Conservation (phyloP, 2,113 vertebrate species). For the Micromys minutus region DNA sequence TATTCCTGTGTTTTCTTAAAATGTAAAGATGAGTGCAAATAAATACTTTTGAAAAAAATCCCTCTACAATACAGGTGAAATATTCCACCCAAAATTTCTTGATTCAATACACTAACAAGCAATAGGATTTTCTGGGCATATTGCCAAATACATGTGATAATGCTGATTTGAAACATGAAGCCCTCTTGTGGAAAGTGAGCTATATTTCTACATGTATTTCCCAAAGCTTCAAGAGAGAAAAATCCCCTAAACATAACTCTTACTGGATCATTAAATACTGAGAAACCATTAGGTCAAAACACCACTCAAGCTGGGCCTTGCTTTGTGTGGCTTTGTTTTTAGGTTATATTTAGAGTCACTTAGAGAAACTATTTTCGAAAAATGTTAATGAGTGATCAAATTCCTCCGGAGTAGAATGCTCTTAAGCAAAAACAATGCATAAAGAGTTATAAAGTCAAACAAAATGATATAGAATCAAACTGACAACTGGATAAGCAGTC, state of each 20-base stretch:
- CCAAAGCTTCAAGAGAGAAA: background rate
- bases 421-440: conserved; percentile 61
- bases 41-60: background rate
- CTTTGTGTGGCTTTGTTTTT: conserved; percentile 57
- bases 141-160: conserved; percentile 54
- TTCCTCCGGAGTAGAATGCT: conserved; percentile 38
- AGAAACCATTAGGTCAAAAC: conserved; percentile 17
- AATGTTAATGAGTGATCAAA: conserved; percentile 70
- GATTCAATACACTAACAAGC: conserved; percentile 61
- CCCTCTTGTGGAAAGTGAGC: conserved; percentile 75
- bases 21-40: background rate
- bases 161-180: conserved; percentile 74
- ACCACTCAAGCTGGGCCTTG: background rate
- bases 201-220: conserved; percentile 38
- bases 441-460: conserved; percentile 64
- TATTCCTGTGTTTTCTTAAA: background rate
- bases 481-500: conserved; percentile 46
- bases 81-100: conserved; percentile 32
- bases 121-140: conserved; percentile 49
- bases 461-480: conserved; percentile 56
- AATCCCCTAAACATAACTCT: conserved; percentile 9
- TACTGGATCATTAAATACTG: conserved; percentile 1
- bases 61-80: conserved; percentile 38
- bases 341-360: conserved; percentile 15
- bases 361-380: conserved; percentile 54